Conservation (phyloP, 2,888 invertebrate genomes). For the Cephus pulcher region DNA sequence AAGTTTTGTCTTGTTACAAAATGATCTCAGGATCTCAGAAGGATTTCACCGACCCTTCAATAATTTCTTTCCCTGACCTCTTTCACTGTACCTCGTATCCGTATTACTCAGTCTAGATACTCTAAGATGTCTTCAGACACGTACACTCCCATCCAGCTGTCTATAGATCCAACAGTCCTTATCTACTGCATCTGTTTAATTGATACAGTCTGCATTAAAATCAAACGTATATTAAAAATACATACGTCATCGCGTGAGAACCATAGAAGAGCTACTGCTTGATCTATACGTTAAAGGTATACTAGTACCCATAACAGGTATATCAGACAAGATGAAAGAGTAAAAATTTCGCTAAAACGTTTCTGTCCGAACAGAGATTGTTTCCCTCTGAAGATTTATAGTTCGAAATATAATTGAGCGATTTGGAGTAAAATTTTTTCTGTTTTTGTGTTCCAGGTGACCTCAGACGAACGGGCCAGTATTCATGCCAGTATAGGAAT, state of each 20-base stretch:
- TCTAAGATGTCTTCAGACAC: no score
- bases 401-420: background rate
- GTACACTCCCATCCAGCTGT: background rate
- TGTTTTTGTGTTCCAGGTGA: conserved; percentile 54
- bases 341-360: background rate
- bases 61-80: background rate
- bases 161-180: background rate
- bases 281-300: background rate
- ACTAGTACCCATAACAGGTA: background rate
- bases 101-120: no score
- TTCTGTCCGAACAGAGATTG: background rate
- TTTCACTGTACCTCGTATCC: no score
- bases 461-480: conserved; percentile 61
- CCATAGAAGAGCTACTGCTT: background rate
- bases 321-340: background rate
- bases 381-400: background rate
- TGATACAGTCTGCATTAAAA: background rate
- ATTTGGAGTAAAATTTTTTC: background rate
- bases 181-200: background rate
- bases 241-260: background rate
- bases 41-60: background rate
- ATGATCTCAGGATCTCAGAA: no score
- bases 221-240: background rate
- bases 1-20: background rate
- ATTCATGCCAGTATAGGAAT: conserved; percentile 64